Evolutionary conservation across 2,888 invertebrate genomes (phyloP).

Genomic region (Diarsia brunnea): DNA sequence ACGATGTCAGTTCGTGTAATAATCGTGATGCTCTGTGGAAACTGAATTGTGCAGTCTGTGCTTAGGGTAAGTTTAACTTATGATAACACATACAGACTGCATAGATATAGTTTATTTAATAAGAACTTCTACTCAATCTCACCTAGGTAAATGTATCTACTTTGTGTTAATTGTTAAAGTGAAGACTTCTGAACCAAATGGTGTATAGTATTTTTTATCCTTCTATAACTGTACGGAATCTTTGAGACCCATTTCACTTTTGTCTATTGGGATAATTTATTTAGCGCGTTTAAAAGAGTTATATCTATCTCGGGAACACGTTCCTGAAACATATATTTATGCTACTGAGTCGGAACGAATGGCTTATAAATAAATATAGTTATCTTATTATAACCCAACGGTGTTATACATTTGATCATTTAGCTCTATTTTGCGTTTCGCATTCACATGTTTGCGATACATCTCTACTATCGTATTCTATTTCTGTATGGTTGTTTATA

Average conservation of each 20-base stretch:
- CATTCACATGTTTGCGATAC: conserved; percentile 28
- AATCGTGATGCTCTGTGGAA: conserved; percentile 42
- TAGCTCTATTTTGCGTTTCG: conserved; percentile 41
- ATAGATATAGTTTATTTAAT: conserved; percentile 68
- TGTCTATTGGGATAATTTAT: conserved; percentile 32
- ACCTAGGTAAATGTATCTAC: conserved; percentile 63
- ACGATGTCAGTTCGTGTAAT: conserved; percentile 41
- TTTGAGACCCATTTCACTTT: conserved; percentile 68
- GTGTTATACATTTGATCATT: conserved; percentile 43
- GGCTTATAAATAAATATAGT: conserved; percentile 49
- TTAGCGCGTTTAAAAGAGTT: conserved; percentile 24
- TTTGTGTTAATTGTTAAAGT: conserved; percentile 69
- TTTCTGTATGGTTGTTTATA: conserved; percentile 37
- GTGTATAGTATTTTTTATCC: conserved; percentile 67
- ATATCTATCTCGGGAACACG: conserved; percentile 46
- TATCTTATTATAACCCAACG: conserved; percentile 34
- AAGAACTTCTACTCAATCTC: conserved; percentile 62
- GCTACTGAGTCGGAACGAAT: conserved; percentile 30
- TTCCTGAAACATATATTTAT: conserved; percentile 38
- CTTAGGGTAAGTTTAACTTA: conserved; percentile 67
- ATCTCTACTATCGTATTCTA: conserved; percentile 38
- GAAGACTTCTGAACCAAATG: conserved; percentile 71
- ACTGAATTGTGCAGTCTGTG: conserved; percentile 68
- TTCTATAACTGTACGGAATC: conserved; percentile 59
- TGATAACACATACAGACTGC: conserved; percentile 71